A percentile compares a stretch with the other conserved stretches of the same genome.
Evolutionary conservation across 2,113 vertebrate genomes (phyloP).

Genomic region (Anser brachyrhynchus): DNA sequence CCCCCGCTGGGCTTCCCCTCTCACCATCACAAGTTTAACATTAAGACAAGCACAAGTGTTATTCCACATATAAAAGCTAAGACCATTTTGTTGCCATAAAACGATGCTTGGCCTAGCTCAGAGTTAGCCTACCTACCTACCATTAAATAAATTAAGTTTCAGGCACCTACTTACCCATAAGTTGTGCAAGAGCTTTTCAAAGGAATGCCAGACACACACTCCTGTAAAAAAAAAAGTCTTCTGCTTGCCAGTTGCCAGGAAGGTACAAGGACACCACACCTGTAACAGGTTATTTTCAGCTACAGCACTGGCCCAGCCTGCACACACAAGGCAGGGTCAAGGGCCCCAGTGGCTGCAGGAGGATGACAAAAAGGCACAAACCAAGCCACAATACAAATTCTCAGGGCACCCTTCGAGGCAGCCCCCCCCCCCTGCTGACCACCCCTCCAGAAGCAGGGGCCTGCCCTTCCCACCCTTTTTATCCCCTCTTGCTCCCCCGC

Average conservation of each 20-base stretch:
- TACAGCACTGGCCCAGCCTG: rapidly evolving
- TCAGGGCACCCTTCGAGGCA: too few relatives aligned
- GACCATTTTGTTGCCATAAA: not conserved
- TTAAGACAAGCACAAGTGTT: not conserved
- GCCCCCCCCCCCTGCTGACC: rapidly evolving
- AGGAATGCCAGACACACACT: rapidly evolving
- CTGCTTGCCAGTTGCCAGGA: not conserved
- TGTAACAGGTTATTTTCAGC: rapidly evolving
- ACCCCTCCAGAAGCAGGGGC: too few relatives aligned
- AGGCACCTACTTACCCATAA: not conserved
- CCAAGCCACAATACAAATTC: rapidly evolving
- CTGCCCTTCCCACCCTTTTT: not conserved
- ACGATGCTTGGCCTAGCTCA: too few relatives aligned
- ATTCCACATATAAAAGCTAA: not conserved
- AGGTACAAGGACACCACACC: not conserved
- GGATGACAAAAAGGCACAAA: rapidly evolving
- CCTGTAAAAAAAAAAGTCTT: rapidly evolving
- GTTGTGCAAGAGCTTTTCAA: rapidly evolving
- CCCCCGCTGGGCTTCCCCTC: too few relatives aligned
- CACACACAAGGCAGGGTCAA: rapidly evolving
- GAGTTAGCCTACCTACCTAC: not conserved
- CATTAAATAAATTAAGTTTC: rapidly evolving
- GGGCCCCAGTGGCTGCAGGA: not conserved
- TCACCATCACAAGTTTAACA: not conserved
- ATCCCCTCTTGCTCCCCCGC: not conserved